Evolutionary conservation across 2,888 invertebrate genomes (phyloP).

Genomic region (Dinocampus coccinellae): DNA sequence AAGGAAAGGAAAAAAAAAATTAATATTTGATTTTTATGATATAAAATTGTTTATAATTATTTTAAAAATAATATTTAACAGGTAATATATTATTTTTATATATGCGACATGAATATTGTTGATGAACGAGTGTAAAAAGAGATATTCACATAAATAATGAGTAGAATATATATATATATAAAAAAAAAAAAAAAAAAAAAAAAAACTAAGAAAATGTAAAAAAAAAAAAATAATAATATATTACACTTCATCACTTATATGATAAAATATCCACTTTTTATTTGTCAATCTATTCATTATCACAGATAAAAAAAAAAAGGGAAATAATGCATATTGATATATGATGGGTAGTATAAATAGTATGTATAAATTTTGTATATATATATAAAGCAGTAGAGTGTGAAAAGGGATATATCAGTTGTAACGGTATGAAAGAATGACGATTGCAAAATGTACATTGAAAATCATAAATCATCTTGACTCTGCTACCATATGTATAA

Average conservation of each 20-base stretch:
- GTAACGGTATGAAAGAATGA: slow-evolving; percentile 18
- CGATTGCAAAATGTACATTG: slow-evolving; percentile 31
- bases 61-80: background rate
- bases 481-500: background rate
- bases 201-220: too few species aligned
- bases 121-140: background rate
- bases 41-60: background rate
- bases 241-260: too few species aligned
- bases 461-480: slow-evolving; percentile 20
- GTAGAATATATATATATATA: too few species aligned
- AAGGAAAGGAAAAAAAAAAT: too few species aligned
- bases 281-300: too few species aligned
- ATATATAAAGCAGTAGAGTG: background rate
- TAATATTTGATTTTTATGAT: background rate
- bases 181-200: background rate
- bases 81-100: background rate
- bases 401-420: slow-evolving; percentile 8
- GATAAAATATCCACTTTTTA: too few species aligned
- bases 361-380: background rate
- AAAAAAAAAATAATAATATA: too few species aligned
- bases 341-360: background rate
- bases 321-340: background rate
- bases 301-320: background rate
- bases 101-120: background rate
- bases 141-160: too few species aligned